Base-by-base conservation (phyloP, 1,140 invertebrate species). In the Solenopsis invicta region DNA sequence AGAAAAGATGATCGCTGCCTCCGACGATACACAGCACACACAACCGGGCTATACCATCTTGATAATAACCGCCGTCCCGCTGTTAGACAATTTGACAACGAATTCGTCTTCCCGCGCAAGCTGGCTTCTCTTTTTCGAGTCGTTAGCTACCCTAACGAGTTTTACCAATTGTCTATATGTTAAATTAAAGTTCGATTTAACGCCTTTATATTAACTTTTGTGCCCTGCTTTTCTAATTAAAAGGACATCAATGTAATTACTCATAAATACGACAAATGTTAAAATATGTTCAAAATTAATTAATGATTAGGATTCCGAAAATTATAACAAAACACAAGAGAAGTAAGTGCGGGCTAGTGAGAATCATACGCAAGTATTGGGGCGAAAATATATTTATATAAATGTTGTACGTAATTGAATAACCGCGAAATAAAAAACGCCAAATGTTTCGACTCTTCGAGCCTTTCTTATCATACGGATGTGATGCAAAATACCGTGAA, bases 61-160 rank as follows among this genome's bases (percentile, higher is more conserved):
- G 92, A 93, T 93, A 93, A 93, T 91, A 92, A 92, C 86, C 48
- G 77, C 77, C 76, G 85, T 82, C 92, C 92, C 81, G 91, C 92
- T 93, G 92, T 85, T 92, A 90, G 89, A 93, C 92, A 92, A 92
- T 93, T 93, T 90, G 90, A 92, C 92, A 93, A 93, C 91, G 90
- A 90, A 92, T 93, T 91, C 88, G 89, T 92, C 91, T 92, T 90
- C 72, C 37, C 34, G 34, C 21, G n/a, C 67, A 37, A 59, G 54
- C 59, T 66, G 52, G 24, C 54, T 72, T 50, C 52, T 54, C 54
- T 41, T n/a, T 82, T 77, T 66, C 62, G 4, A 41, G 12, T 89
- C 48, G 75, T 86, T 89, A 62, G 16, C 48, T 81, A 45, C 24
- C 16, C 50, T 81, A 81, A 81, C 78, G 78, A 81, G 37, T 72